phyloP scores from a whole-genome alignment of 1,140 invertebrate species.

The Drosophila fuyamai region DNA sequence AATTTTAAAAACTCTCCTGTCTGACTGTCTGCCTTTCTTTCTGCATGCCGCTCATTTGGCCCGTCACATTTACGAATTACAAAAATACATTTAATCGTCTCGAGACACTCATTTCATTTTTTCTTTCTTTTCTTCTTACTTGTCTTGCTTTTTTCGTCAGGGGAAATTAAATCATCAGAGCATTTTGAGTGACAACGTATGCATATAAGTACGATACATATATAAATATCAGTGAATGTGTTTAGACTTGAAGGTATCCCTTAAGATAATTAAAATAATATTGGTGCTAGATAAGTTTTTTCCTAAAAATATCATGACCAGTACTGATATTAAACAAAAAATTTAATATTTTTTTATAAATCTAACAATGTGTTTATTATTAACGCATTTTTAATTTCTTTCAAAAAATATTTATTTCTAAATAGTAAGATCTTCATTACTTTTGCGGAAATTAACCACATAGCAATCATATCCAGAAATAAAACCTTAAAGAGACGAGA shows the following conservation, averaged over 20 bases:
- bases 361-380: no score
- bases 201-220: constrained; percentile 3
- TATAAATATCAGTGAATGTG: constrained; percentile 4
- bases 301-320: no score
- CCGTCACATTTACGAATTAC: constrained; percentile 61
- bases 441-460: not conserved
- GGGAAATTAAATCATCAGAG: constrained; percentile 77
- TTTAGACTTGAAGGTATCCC: not conserved
- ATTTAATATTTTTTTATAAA: no score
- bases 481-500: not conserved
- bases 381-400: no score
- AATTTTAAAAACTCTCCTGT: constrained; percentile 44
- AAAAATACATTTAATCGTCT: constrained; percentile 67
- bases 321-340: no score
- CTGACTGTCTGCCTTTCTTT: constrained; percentile 8
- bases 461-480: not conserved
- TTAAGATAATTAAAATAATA: not conserved
- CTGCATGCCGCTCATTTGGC: constrained; percentile 23
- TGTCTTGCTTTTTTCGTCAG: constrained; percentile 50
- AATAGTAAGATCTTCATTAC: not conserved
- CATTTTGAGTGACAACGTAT: constrained; percentile 65
- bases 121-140: constrained; percentile 22
- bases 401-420: no score
- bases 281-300: no score
- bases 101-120: constrained; percentile 42